Base-by-base conservation (phyloP, 2,113 vertebrate genomes). In the Smithornis capensis region DNA sequence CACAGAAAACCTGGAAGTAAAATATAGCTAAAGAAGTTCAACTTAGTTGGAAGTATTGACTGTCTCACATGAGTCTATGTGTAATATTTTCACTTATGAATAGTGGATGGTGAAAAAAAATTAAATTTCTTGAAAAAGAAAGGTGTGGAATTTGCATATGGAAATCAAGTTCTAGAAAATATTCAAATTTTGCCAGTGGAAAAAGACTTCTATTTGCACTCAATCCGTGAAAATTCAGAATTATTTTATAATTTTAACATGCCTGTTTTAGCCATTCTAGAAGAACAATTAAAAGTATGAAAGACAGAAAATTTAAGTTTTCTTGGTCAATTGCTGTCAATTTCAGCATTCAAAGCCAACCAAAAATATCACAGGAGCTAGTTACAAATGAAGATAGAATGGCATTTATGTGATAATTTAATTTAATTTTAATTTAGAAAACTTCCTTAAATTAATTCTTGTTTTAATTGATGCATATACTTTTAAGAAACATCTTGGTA, bases 21-120 rank as follows among this genome's bases (percentile, higher is more conserved):
- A 21, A 50, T 6, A 45, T 3, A 52, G 12, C 6, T 70, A 50
- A 85, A 64, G 23, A 71, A 83, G 83, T 68, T 79, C 12, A 47
- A 18, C 12, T 3, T 56, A 12, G 4, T 50, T 85, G 21, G 14
- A 63, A 18, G 29, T 31, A 44, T 33, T 74, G 23, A n/a, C 10
- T 49, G 9, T 59, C 19, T 65, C 11, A 78, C 4, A 31, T 49
- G 27, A 63, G 13, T 50, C 56, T 35, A 4, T 64, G 21, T n/a
- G 35, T 10, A 65, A 67, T 16, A 44, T 52, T 94, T 69, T 73
- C 1, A 23, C 14, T 65, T 78, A n/a, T 0, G 0, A 8, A 31
- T 42, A 47, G 8, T 0, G 0, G 13, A 35, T 31, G 4, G 12
- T 70, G 37, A 45, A 73, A 73, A 91, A 67, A 33, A 14, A 80